Base-by-base conservation (phyloP, 2,797 vertebrate genomes). In the Chelon labrosus region DNA sequence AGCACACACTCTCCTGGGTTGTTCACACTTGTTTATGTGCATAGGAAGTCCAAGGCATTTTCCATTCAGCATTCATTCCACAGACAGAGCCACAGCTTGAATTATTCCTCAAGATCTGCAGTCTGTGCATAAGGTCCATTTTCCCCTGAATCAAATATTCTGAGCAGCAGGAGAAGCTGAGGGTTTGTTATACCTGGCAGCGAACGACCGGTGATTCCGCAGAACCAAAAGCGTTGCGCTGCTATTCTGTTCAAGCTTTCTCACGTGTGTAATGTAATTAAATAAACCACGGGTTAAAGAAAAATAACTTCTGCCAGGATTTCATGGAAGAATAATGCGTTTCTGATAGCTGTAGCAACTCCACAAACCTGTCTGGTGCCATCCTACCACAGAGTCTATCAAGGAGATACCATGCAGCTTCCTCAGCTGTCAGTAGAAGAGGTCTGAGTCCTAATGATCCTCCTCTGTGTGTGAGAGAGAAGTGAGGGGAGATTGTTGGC, bases 361-460 rank as follows among this genome's bases (percentile, higher is more conserved):
- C 70, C 75, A 80, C 82, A 78, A 89, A 85, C 63, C 73, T 84
- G 79, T 75, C 73, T 54, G 61, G 19, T 85, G 35, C 37, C 64
- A 80, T 73, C 70, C 60, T 65, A 41, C 67, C 61, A 59, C 70
- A 72, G 53, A 70, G 73, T 77, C 80, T 71, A 87, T 84, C 86
- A 85, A 73, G 68, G 47, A 73, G 66, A 80, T 42, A 60, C 84
- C 82, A 79, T 69, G 71, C 16, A n/a, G 85, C 73, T 77, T 22
- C 42, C 80, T 88, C 77, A 70, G 76, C 79, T 89, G 83, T 87
- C 83, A 82, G 80, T 38, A 3, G 63, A 70, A 63, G 49, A 83
- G 68, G 69, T 77, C 75, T 67, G 69, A 88, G 81, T 88, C 59
- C 58, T 85, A 88, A 88, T 84, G 81, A 89, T 87, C 50, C 56